Evolutionary conservation across 37 sponge, comb jelly and placozoan genomes (phyloP), one percentile per base, ranked within the genome.

Genomic region (Corticium candelabrum): DNA sequence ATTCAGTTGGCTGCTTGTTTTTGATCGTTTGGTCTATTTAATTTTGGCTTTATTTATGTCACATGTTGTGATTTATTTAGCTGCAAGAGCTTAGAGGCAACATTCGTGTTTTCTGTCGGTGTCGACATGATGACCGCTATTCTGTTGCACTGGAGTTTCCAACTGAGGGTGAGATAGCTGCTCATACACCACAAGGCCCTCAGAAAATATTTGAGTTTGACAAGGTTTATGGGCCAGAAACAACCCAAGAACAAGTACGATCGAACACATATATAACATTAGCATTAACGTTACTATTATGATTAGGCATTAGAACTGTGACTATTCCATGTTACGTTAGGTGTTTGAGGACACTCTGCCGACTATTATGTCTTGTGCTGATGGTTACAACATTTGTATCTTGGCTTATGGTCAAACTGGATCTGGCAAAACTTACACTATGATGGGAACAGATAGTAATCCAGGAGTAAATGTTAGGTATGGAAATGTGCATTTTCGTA

Each of bases 371-470:
- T 87, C 88, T 3, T 82, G 86, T 75, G 92, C 82, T 29, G 92
- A 91, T 68, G 92, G 92, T 2, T 91, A 91, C 75, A 91, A 87
- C 78, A 88, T 91, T 68, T 91, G 92, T 37, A 87, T 91, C 21
- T 83, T 91, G 37, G 92, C 92, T 1, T 91, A 87, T 76, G 92
- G 92, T 2, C 92, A 91, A 70, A 91, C 92, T 3, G 85, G 86
- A 1, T 77, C 92, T 33, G 92, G 92, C 1, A 91, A 91, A 82
- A 91, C 92, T 37, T 91, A 91, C 84, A 91, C 92, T 29, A 91
- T 91, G 92, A 91, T 85, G 86, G 92, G 92, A 11, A 69, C 88
- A 37, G 30, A 27, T 0, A 76, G 82, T 5, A 72, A 80, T 21
- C 84, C 84, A 32, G 92, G 92, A 35, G 86, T 91, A 4, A 91